Conservation (phyloP, 2,797 vertebrate genomes). For the Halcyon leucocephala region DNA sequence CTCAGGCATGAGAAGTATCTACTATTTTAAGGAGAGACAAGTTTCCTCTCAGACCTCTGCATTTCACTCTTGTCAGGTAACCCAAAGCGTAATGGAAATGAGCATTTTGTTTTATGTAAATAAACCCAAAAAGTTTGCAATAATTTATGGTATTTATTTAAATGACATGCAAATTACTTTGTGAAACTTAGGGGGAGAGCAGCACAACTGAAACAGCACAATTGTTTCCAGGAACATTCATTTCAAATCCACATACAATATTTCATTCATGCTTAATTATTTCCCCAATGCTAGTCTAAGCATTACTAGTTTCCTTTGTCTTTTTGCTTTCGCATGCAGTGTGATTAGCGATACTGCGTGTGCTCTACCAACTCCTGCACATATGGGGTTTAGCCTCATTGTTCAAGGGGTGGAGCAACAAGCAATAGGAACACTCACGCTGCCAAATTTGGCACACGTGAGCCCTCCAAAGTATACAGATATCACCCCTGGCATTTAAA, state of each 20-base stretch:
- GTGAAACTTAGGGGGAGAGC: slow-evolving; percentile 31
- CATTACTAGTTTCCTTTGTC: slow-evolving; percentile 68
- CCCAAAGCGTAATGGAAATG: slow-evolving; percentile 29
- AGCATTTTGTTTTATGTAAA: slow-evolving; percentile 62
- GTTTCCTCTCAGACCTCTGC: background rate
- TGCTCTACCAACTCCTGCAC: slow-evolving; percentile 27
- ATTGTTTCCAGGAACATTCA: slow-evolving; percentile 57
- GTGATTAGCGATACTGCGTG: slow-evolving; percentile 54
- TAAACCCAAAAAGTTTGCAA: slow-evolving; percentile 48
- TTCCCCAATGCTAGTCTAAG: slow-evolving; percentile 56
- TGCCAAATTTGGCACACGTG: slow-evolving; percentile 49
- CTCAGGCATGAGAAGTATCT: background rate
- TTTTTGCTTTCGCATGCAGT: slow-evolving; percentile 53
- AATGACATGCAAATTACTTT: slow-evolving; percentile 64
- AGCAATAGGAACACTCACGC: background rate
- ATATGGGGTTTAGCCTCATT: slow-evolving; percentile 65
- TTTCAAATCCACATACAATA: slow-evolving; percentile 55
- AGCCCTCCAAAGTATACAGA: slow-evolving; percentile 33
- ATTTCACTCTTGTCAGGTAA: slow-evolving; percentile 15
- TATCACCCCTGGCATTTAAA: slow-evolving; percentile 30
- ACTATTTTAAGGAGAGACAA: background rate
- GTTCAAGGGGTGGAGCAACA: slow-evolving; percentile 58
- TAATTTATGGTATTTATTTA: slow-evolving; percentile 65
- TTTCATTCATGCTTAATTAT: slow-evolving; percentile 69
- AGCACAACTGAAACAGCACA: slow-evolving; percentile 44